phyloP scores from a whole-genome alignment of 2,888 invertebrate species.

The Hydrotaea cyrtoneurina region DNA sequence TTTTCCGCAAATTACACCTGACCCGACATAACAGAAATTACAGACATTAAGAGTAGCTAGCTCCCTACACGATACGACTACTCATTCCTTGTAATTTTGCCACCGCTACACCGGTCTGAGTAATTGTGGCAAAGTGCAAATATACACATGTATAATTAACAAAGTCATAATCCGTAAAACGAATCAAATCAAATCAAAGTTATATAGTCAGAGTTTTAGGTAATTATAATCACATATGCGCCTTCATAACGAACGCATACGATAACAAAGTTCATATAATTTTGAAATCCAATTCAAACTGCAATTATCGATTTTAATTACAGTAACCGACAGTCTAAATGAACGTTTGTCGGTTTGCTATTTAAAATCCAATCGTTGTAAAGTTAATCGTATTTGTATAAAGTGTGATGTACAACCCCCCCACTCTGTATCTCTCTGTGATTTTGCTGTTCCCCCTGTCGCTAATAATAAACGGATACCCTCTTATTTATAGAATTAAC shows the following conservation, averaged over 20 bases:
- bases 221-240: neutral
- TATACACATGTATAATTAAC: neutral
- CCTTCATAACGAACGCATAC: neutral
- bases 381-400: neutral
- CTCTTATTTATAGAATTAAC: neutral
- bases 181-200: neutral
- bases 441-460: no score
- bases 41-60: no score
- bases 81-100: neutral
- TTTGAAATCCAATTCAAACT: neutral
- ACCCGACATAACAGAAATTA: no score
- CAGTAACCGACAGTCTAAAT: neutral
- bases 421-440: no score
- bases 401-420: neutral
- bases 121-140: neutral
- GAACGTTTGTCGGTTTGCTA: neutral
- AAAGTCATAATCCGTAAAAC: neutral
- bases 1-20: no score
- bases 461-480: neutral
- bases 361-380: neutral
- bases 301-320: neutral
- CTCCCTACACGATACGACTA: no score
- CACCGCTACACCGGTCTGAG: neutral
- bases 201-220: neutral
- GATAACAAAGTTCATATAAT: neutral